Evolutionary conservation across 2,888 invertebrate species (phyloP).

Genomic region (Lissonota sp.): DNA sequence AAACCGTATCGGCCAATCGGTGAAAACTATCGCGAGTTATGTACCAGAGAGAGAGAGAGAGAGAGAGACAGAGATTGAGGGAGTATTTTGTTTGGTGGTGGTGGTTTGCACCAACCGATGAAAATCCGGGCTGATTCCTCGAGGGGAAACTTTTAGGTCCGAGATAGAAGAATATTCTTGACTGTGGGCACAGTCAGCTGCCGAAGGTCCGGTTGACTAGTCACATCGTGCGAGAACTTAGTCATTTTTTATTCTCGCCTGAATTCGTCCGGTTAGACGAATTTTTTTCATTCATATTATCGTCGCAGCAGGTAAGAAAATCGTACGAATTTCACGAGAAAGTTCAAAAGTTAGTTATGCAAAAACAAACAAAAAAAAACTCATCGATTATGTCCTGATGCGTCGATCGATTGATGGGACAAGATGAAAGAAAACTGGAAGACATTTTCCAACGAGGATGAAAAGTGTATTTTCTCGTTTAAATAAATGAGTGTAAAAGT

Average conservation of each 20-base stretch:
- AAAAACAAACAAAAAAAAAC: no score
- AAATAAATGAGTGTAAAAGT: conserved; percentile 12
- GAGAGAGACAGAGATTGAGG: not conserved
- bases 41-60: not conserved
- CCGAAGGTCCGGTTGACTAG: conserved; percentile 85
- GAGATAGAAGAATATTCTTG: conserved; percentile 65
- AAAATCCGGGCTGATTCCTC: conserved; percentile 51
- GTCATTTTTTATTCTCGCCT: conserved; percentile 52
- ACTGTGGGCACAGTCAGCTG: conserved; percentile 88
- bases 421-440: not conserved
- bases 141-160: conserved; percentile 57
- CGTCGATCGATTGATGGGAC: no score
- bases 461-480: not conserved
- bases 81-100: not conserved
- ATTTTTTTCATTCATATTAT: conserved; percentile 38
- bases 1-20: conserved; percentile 80
- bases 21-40: conserved; percentile 42
- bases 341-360: no score
- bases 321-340: conserved; percentile 5
- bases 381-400: no score
- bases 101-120: conserved; percentile 22
- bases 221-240: conserved; percentile 78
- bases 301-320: conserved; percentile 58
- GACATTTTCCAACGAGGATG: not conserved
- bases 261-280: conserved; percentile 11